Percentiles rank a stretch among this genome's conserved stretches.
phyloP scores from a whole-genome alignment of 2,113 vertebrate species.

The Emberiza fucata region DNA sequence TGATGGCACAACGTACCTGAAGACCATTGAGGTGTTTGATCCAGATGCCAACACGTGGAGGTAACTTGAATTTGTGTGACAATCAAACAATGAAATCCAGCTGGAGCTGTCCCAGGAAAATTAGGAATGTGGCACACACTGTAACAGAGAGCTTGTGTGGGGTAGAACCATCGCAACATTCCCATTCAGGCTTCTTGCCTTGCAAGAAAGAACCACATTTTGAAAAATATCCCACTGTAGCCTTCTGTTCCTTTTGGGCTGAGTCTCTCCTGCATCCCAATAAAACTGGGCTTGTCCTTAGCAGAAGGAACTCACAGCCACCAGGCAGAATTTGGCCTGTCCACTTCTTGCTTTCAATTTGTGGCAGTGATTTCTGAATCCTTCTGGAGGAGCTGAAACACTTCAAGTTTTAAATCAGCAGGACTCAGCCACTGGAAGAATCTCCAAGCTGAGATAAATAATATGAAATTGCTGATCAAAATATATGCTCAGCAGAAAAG shows the following conservation, averaged over 20 bases:
- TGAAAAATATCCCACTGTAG: neutral
- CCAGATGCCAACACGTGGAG: conserved; percentile 98
- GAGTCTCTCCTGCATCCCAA: neutral
- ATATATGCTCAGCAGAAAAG: neutral
- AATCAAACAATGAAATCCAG: neutral
- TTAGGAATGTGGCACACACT: neutral
- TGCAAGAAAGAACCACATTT: neutral
- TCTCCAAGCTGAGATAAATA: neutral
- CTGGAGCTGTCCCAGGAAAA: neutral
- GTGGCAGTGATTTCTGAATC: neutral
- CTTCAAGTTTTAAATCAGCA: neutral
- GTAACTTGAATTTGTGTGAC: conserved; percentile 66
- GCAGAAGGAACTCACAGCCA: neutral
- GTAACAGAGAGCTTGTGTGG: accelerated
- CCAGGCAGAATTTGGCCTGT: neutral
- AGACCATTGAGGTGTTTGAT: conserved; percentile 99
- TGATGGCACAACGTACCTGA: conserved; percentile 97
- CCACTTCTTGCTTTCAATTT: neutral
- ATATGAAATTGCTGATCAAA: neutral
- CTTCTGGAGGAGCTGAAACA: neutral
- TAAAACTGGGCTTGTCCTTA: neutral
- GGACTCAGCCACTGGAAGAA: neutral
- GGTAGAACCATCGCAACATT: neutral
- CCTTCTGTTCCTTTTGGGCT: neutral
- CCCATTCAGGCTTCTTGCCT: neutral